Evolutionary conservation across 2,113 vertebrate genomes (phyloP), one percentile per base, ranked within the genome.

Genomic region (Sinosuthora webbiana): DNA sequence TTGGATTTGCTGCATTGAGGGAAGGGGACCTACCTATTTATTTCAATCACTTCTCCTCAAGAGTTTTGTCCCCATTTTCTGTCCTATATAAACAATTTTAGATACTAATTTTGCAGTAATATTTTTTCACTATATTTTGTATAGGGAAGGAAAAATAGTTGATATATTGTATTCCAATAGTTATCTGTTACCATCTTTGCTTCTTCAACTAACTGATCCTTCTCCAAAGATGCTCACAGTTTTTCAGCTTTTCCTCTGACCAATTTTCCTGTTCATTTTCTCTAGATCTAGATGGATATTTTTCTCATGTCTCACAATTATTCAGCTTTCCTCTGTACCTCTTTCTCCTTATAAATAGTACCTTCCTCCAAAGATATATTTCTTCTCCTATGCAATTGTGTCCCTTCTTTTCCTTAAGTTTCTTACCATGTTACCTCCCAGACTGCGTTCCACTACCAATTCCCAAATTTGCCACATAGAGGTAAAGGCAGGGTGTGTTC

Each of bases 171-270:
- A 45, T 74, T 82, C 57, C 24, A 8, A 67, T 31, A 92, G 74
- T 93, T 94, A 87, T 74, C 94, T 75, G 78, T 89, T 90, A 68
- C 65, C 1, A 3, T 67, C 20, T 78, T 94, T 94, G 57, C 37
- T 55, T 94, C 71, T 67, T 73, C 77, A 22, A 35, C 30, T 94
- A 57, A 52, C 31, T 44, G 56, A 68, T 83, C 67, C 37, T 91
- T 90, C 64, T 83, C n/a, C 79, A 82, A 31, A 97, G 92, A 65
- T 35, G 25, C 80, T 59, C 80, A 84, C 70, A 92, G 86, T 65
- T 91, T 96, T 96, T 70, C 95, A 68, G 25, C 85, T 87, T 96
- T 96, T 44, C 85, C 93, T 90, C 67, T 95, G 64, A 95, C 97
- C 60, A 91, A 28, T n/a, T 77, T 97, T 90, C 93, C 94, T 42